phyloP scores from a whole-genome alignment of 2,113 vertebrate genomes.

The Aix galericulata region DNA sequence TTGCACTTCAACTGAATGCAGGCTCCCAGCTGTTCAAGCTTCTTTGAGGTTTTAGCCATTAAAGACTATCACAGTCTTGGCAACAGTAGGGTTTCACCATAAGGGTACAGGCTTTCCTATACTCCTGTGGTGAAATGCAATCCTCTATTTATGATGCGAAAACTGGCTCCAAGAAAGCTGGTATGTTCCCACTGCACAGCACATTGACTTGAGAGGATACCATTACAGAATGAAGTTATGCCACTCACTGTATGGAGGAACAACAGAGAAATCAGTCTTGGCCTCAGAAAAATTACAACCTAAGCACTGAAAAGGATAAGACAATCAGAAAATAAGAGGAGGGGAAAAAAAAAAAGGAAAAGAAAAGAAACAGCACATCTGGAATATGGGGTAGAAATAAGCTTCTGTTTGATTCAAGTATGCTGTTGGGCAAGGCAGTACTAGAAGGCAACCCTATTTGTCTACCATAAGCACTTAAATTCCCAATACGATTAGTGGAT shows the following conservation, averaged over 20 bases:
- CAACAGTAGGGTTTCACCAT: neutral
- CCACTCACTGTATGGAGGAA: neutral
- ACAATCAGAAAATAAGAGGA: neutral
- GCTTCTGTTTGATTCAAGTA: neutral
- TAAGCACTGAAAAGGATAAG: neutral
- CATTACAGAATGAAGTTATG: fast-evolving
- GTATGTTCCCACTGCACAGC: neutral
- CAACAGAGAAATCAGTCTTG: neutral
- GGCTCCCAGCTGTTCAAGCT: neutral
- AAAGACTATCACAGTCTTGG: neutral
- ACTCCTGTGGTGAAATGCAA: neutral
- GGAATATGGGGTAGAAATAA: neutral
- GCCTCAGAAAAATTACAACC: neutral
- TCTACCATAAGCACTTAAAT: neutral
- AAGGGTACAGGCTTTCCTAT: neutral
- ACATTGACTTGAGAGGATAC: neutral
- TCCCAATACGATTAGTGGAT: neutral
- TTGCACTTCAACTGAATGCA: neutral
- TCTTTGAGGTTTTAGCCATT: neutral
- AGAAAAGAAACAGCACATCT: neutral
- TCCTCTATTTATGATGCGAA: neutral
- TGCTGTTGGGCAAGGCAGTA: neutral
- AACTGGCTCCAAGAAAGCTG: neutral
- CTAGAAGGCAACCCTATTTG: neutral
- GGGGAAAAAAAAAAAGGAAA: neutral